Conservation (phyloP, 2,797 vertebrate genomes). For the Toxotes lorentzi region DNA sequence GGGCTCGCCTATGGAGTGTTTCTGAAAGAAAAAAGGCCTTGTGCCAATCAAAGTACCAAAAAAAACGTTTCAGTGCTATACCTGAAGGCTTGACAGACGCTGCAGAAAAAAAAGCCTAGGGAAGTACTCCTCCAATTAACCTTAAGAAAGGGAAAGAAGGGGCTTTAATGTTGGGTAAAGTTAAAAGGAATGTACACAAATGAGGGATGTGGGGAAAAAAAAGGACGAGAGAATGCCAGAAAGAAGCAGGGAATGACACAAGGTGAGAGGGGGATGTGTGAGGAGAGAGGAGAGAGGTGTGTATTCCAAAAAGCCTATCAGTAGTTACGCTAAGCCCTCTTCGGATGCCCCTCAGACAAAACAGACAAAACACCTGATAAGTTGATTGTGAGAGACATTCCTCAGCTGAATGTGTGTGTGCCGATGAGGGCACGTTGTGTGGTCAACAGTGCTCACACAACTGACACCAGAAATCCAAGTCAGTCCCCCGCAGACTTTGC, state of each 20-base stretch:
- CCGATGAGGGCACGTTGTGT: constrained; percentile 74
- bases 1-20: constrained; percentile 50
- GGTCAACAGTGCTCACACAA: constrained; percentile 64
- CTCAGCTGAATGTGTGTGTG: constrained; percentile 70
- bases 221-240: not conserved
- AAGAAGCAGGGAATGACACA: constrained; percentile 5
- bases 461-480: constrained; percentile 47
- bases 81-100: constrained; percentile 33
- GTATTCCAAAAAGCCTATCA: constrained; percentile 73
- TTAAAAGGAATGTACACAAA: constrained; percentile 10
- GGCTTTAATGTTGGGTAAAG: constrained; percentile 1
- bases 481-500: constrained; percentile 8
- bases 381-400: constrained; percentile 79
- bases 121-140: constrained; percentile 40
- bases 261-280: constrained; percentile 23
- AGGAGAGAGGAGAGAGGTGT: constrained; percentile 54
- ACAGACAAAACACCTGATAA: constrained; percentile 85
- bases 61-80: constrained; percentile 15
- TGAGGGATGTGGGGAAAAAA: constrained; percentile 1
- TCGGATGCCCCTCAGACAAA: constrained; percentile 79
- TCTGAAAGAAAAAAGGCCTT: constrained; percentile 60
- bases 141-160: not conserved
- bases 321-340: constrained; percentile 69
- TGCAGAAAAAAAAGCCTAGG: constrained; percentile 1
- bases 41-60: constrained; percentile 40